These are phyloP conservation scores for Monochamus saltuarius DNA, from an alignment of 1,140 invertebrate genomes.

Conservation along the genomic window DNA sequence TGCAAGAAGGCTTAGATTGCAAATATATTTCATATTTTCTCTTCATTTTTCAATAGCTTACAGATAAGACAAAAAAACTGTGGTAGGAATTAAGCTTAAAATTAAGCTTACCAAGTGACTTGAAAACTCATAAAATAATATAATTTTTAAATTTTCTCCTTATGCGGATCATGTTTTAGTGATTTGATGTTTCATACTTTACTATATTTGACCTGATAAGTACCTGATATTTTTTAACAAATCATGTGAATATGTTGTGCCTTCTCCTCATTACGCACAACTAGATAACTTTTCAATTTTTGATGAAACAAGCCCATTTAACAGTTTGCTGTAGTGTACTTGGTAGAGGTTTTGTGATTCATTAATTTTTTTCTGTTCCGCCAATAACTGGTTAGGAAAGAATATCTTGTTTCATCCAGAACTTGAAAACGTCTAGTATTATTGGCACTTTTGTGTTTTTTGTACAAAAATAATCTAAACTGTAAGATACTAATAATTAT, in stretches of 20 bases:
- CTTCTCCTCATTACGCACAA: conserved; percentile 26
- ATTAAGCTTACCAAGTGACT: no score
- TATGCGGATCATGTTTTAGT: no score
- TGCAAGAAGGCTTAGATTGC: no score
- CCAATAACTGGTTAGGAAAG: background rate
- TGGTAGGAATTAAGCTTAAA: no score
- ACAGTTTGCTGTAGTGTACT: no score
- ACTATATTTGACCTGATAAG: background rate
- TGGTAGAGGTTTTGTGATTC: background rate
- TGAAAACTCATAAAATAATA: no score
- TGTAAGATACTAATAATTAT: conserved; percentile 33
- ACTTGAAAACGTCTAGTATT: conserved; percentile 9
- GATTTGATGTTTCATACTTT: background rate
- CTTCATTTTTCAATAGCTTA: no score
- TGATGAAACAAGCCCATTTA: background rate
- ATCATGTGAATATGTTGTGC: conserved; percentile 32
- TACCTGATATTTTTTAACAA: conserved; percentile 23
- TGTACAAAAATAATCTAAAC: conserved; percentile 28
- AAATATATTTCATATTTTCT: no score
- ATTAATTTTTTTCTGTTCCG: background rate
- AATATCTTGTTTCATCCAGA: conserved; percentile 14
- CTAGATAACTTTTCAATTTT: conserved; percentile 10
- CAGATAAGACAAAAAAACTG: no score
- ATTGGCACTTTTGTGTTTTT: conserved; percentile 30
- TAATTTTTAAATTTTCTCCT: no score